Evolutionary conservation across 1,140 invertebrate species (phyloP), one percentile per base, ranked within the genome.

Genomic region (Cotesia chilonis): DNA sequence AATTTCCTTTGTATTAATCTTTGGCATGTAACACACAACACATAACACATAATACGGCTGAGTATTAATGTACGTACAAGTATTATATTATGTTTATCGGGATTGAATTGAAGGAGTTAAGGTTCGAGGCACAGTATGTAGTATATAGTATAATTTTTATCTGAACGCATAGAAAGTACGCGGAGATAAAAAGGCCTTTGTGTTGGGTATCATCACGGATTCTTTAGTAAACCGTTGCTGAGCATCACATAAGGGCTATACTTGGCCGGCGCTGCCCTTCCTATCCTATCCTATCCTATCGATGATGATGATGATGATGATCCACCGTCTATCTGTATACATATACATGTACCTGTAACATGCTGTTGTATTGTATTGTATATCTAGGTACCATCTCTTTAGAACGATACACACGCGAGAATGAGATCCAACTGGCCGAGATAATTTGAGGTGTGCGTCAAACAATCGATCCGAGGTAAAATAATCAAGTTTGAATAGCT

Each of bases 121-220:
- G 28, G 54, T 55, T 14, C 54, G 17, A 55, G 12, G 54, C n/a
- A 17, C 54, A 55, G 54, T 12, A 55, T 55, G 12, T 12, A 17
- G 17, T 55, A 17, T 20, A 59, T 10, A 9, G 57, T 20, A 59
- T 4, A 9, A 20, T 59, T 59, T 59, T 59, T 20, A 59, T 47
- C 41, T 47, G 41, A 47, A 47, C 41, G 41, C 7, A 47, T 47
- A 47, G 41, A 47, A 47, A 47, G 10, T 47, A 47, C 6, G 10
- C 6, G 2, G 41, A 47, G 41, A 47, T 47, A 47, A 47, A 47
- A 55, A 35, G 52, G 35, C 68, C 68, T 47, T 69, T 57, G 55
- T 59, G 17, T 59, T 37, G 37, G 59, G 60, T 71, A 65, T 65
- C 69, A 71, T 71, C 69, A 71, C 51, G 47, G 61, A 64, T 64